Base-by-base conservation (phyloP, 1,140 invertebrate species). In the Heliothis virescens region DNA sequence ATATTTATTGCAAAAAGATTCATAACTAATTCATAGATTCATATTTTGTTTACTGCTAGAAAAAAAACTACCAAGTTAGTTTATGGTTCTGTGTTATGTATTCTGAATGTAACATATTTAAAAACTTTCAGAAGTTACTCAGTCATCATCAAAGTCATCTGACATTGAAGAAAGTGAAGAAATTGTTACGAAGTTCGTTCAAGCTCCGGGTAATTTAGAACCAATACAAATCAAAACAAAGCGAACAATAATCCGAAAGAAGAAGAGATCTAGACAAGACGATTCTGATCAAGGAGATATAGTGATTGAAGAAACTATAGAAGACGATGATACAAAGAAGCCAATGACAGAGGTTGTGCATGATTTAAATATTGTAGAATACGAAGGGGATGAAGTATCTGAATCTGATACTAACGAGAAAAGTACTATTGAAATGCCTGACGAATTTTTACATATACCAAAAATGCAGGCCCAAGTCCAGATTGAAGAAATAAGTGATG, bases 131-230 rank as follows among this genome's bases (percentile, higher is more conserved):
- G 79, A 89, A 34, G 77, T 77, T 59, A 55, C 81, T 13, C 71
- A 82, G 26, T 41, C 83, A 50, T 94, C 94, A 16, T 87, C 91
- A 48, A 94, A 91, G 85, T 88, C 89, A 86, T 93, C 90, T 67
- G 92, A 94, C 74, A 82, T 90, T 69, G 95, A 95, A 91, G 95
- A 95, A 93, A 94, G 92, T 79, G 93, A 95, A 89, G 95, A 96
- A 93, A 95, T 95, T 41, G 87, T 95, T 47, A 95, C 95, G 18
- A 95, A 95, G 90, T 96, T 96, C 81, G 90, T 95, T 83, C 89
- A 92, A 85, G 83, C 88, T 41, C 91, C 95, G n/a, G 95, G 91
- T 69, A 86, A 90, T 48, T 83, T 84, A n/a, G 94, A 95, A 90
- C 93, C 93, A 12, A 94, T 90, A 81, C 94, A 95, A 89, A 91